phyloP scores from a whole-genome alignment of 2,888 invertebrate species.

The Tridacna crocea region DNA sequence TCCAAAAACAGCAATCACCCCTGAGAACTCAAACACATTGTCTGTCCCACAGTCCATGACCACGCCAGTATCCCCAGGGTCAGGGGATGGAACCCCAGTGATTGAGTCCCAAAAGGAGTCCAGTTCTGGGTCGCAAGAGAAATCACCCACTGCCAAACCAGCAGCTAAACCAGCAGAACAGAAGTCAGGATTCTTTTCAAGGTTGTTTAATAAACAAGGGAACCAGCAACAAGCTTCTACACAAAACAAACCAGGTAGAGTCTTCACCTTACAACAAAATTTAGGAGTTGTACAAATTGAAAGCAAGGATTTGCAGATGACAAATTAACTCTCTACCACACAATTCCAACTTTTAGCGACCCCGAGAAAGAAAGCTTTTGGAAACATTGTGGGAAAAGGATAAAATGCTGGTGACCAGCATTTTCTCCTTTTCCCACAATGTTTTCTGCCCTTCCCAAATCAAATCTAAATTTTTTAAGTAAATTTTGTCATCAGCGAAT shows the following conservation, averaged over 20 bases:
- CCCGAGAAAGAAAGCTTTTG: too few relatives aligned
- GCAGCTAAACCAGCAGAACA: conserved; percentile 65
- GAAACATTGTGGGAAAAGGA: too few relatives aligned
- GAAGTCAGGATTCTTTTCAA: conserved; percentile 80
- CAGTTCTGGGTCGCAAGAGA: conserved; percentile 23
- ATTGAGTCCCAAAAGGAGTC: conserved; percentile 45
- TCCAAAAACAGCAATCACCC: conserved; percentile 61
- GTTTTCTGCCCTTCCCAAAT: too few relatives aligned
- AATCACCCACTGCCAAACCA: conserved; percentile 20
- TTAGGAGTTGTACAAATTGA: too few relatives aligned
- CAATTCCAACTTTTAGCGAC: too few relatives aligned
- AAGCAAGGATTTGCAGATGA: too few relatives aligned
- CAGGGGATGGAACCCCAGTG: conserved; percentile 37
- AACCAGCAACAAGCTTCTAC: conserved; percentile 22
- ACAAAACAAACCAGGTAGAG: conserved; percentile 33
- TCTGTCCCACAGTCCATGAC: conserved; percentile 38
- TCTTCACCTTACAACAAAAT: background rate
- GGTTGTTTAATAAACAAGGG: conserved; percentile 75
- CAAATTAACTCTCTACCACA: too few relatives aligned
- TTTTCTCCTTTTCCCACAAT: too few relatives aligned
- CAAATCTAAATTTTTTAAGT: too few relatives aligned
- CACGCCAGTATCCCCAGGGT: conserved; percentile 51
- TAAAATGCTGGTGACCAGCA: too few relatives aligned
- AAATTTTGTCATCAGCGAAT: too few relatives aligned
- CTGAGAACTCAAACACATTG: conserved; percentile 50